Evolutionary conservation across 2,888 invertebrate genomes (phyloP).

Genomic region (Cenopis cana): DNA sequence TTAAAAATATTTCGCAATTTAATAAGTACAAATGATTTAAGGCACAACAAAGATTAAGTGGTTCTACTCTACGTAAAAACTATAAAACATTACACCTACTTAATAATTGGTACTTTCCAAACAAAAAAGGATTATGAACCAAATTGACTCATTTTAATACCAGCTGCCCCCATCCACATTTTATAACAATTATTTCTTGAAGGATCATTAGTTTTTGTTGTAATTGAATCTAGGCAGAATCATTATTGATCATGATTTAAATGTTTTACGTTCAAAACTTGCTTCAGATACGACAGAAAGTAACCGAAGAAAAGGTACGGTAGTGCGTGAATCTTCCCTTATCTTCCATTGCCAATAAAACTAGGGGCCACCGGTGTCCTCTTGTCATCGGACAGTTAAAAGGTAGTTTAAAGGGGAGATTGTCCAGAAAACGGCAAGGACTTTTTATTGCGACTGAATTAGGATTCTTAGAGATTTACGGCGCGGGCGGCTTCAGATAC

Average conservation of each 20-base stretch:
- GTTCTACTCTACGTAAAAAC: neutral
- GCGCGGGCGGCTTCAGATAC: constrained; percentile 28
- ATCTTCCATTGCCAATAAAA: constrained; percentile 41
- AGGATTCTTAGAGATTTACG: constrained; percentile 41
- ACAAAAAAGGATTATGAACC: neutral
- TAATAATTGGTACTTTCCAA: neutral
- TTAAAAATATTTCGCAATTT: too few species aligned
- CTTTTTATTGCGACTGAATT: constrained; percentile 42
- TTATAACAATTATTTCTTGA: neutral
- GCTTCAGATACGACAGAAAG: neutral
- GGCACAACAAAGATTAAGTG: too few species aligned
- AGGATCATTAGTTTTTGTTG: neutral
- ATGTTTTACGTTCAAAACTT: neutral
- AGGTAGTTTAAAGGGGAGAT: constrained; percentile 43
- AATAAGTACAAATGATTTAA: too few species aligned
- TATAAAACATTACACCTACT: too few species aligned
- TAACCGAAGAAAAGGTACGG: constrained; percentile 5
- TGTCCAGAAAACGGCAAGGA: constrained; percentile 33
- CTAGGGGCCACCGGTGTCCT: constrained; percentile 34
- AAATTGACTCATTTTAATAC: neutral
- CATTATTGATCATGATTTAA: neutral
- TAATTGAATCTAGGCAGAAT: neutral
- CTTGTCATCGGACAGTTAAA: constrained; percentile 41
- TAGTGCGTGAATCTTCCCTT: constrained; percentile 33
- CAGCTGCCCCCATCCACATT: neutral